Evolutionary conservation across 2,113 vertebrate genomes (phyloP).

Genomic region (Burhinus oedicnemus): DNA sequence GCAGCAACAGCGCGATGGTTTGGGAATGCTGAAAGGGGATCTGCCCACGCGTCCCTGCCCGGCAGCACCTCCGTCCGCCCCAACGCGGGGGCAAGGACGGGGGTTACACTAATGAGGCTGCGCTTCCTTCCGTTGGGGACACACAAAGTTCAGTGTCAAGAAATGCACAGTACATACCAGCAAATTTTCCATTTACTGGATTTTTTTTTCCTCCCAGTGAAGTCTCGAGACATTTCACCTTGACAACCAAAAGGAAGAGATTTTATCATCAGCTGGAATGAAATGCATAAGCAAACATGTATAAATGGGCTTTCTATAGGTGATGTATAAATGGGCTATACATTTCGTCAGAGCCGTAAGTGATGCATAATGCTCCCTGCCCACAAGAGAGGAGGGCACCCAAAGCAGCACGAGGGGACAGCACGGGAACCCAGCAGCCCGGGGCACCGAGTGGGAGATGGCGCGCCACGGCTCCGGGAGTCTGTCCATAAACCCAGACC

Average conservation of each 20-base stretch:
- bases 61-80: not conserved
- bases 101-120: not conserved
- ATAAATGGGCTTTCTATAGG: not conserved
- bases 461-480: not conserved
- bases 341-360: not conserved
- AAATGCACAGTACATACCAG: fast-evolving
- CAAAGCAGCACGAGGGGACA: not conserved
- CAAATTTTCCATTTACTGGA: not conserved
- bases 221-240: not conserved
- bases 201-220: not conserved
- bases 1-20: not conserved
- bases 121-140: not conserved
- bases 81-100: not conserved
- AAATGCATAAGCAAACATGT: not conserved
- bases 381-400: not conserved
- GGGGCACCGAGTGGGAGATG: not conserved
- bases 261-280: not conserved
- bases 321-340: not conserved
- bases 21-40: not conserved
- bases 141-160: not conserved
- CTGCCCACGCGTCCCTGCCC: not conserved
- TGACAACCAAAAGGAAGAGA: not conserved
- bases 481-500: not conserved
- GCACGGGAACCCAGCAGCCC: not conserved
- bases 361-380: not conserved